Conservation (phyloP, 2,888 invertebrate species). For the Leistus spinibarbis region DNA sequence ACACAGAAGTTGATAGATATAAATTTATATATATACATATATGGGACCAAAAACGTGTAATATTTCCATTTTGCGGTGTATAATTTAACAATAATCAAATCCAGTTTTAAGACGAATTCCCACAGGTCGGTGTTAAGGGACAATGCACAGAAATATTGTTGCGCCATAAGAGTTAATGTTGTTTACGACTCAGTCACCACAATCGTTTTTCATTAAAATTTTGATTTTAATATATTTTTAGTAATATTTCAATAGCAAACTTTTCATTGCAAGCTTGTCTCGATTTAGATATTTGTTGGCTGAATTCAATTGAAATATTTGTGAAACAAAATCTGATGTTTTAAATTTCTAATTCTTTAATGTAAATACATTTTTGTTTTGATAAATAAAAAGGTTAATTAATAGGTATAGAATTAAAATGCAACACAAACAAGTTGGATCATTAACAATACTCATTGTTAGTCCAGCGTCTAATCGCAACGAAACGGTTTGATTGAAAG, state of each 20-base stretch:
- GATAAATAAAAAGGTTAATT: neutral
- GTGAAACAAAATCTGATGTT: too few relatives aligned
- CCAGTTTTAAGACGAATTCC: neutral
- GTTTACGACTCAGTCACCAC: too few relatives aligned
- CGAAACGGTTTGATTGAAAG: slow-evolving; percentile 26
- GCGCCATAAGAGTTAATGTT: too few relatives aligned
- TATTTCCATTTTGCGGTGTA: neutral
- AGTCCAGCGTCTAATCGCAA: slow-evolving; percentile 21
- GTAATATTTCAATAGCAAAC: too few relatives aligned
- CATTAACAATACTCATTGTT: neutral
- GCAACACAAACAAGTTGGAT: neutral
- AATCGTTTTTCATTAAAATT: too few relatives aligned
- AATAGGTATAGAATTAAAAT: neutral
- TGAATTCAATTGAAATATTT: too few relatives aligned
- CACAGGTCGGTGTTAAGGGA: too few relatives aligned
- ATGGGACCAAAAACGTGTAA: neutral
- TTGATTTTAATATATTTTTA: too few relatives aligned
- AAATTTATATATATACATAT: neutral
- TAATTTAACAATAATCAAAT: neutral
- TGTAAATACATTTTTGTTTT: neutral
- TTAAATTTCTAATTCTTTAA: slow-evolving; percentile 21
- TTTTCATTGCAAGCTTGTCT: too few relatives aligned
- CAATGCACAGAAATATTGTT: too few relatives aligned
- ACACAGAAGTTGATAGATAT: neutral
- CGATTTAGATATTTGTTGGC: too few relatives aligned